These are phyloP conservation scores for Dinocampus coccinellae DNA, from an alignment of 2,888 invertebrate species.

Conservation along the genomic window DNA sequence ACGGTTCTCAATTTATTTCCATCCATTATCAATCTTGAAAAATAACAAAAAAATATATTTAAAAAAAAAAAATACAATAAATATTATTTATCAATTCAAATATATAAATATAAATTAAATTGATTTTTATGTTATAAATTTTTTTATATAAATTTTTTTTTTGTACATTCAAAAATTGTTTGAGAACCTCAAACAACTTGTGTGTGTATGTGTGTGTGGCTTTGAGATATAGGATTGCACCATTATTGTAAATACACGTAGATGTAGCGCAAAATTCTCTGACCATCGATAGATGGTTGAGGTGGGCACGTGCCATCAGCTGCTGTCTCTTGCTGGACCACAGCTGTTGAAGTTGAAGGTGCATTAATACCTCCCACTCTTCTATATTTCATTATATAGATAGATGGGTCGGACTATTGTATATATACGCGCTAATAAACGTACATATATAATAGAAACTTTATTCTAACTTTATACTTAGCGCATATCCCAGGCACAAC, in stretches of 20 bases:
- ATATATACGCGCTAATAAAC: not conserved
- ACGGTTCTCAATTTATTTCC: conserved; percentile 47
- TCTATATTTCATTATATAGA: conserved; percentile 30
- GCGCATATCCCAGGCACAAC: not conserved
- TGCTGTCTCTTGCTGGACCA: conserved; percentile 61
- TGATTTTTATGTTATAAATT: too few relatives aligned
- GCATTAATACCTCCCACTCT: conserved; percentile 38
- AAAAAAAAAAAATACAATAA: too few relatives aligned
- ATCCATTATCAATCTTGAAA: too few relatives aligned
- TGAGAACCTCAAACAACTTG: too few relatives aligned
- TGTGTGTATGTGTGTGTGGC: not conserved
- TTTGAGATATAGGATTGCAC: conserved; percentile 49
- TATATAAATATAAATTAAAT: not conserved
- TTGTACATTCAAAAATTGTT: too few relatives aligned
- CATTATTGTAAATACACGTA: conserved; percentile 53
- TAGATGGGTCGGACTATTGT: not conserved
- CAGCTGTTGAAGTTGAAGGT: conserved; percentile 58
- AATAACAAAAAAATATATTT: not conserved
- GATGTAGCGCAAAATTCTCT: conserved; percentile 19
- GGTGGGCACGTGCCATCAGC: conserved; percentile 68
- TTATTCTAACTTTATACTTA: not conserved
- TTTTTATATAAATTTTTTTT: too few relatives aligned
- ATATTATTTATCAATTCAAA: not conserved
- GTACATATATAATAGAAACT: conserved; percentile 19
- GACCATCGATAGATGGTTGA: conserved; percentile 53